These are phyloP conservation scores for Leptobrachium leishanense DNA, from an alignment of 2,113 vertebrate genomes.

Conservation along the genomic window DNA sequence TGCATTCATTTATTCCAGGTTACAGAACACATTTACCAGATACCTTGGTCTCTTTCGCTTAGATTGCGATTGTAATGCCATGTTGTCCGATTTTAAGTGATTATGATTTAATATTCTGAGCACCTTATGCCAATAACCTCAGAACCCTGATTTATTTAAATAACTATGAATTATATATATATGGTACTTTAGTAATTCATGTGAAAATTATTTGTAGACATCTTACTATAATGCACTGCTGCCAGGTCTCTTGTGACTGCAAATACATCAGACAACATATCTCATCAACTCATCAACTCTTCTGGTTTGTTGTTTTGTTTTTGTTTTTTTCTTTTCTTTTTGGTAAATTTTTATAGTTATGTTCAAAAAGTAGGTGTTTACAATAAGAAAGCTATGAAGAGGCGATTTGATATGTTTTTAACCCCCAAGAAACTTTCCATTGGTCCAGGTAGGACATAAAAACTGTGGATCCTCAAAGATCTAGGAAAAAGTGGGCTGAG, in stretches of 20 bases:
- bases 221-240: constrained; percentile 61
- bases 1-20: neutral
- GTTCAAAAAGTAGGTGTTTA: constrained; percentile 17
- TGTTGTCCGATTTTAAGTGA: constrained; percentile 51
- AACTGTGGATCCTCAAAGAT: too few relatives aligned
- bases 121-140: constrained; percentile 51
- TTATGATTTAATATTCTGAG: constrained; percentile 49
- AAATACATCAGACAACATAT: constrained; percentile 56
- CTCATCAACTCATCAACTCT: constrained; percentile 50
- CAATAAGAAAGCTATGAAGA: constrained; percentile 9
- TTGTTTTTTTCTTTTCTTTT: neutral
- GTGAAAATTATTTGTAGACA: constrained; percentile 77
- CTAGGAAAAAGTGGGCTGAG: too few relatives aligned
- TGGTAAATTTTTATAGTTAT: too few relatives aligned
- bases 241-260: constrained; percentile 55
- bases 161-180: constrained; percentile 76
- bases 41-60: constrained; percentile 25
- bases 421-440: too few relatives aligned
- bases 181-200: constrained; percentile 78
- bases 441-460: too few relatives aligned
- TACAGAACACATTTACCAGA: neutral
- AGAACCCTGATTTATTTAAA: constrained; percentile 78
- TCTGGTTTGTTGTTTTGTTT: constrained; percentile 19
- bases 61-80: constrained; percentile 35
- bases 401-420: too few relatives aligned